A percentile compares a stretch with the other conserved stretches of the same genome.
Conservation (phyloP, 1,140 invertebrate genomes). For the Ptiloglossa arizonensis region DNA sequence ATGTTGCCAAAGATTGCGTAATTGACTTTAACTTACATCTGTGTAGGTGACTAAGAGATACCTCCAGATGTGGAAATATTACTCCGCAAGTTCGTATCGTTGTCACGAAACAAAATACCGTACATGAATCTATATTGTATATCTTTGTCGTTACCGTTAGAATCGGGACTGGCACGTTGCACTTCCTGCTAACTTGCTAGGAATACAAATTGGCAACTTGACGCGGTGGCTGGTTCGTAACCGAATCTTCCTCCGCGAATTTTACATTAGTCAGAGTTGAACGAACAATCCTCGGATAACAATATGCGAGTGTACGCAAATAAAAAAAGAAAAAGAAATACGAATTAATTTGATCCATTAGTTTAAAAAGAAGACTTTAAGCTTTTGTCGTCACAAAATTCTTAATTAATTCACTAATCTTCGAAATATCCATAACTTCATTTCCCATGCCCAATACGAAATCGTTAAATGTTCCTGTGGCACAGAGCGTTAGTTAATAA, state of each 20-base stretch:
- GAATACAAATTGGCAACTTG: conserved; percentile 62
- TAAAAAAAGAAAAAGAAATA: too few relatives aligned
- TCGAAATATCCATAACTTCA: too few relatives aligned
- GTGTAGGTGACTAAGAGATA: neutral
- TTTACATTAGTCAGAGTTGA: conserved; percentile 19
- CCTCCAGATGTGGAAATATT: neutral
- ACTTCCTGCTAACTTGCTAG: conserved; percentile 57
- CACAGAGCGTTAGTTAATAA: too few relatives aligned
- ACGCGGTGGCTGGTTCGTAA: conserved; percentile 28
- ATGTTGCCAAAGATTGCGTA: neutral
- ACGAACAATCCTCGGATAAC: conserved; percentile 9
- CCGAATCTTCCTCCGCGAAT: conserved; percentile 13
- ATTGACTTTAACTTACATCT: neutral
- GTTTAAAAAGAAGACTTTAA: too few relatives aligned
- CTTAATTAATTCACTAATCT: too few relatives aligned
- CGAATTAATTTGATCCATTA: too few relatives aligned
- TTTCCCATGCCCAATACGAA: too few relatives aligned
- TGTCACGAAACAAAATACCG: conserved; percentile 40
- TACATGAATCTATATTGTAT: conserved; percentile 26
- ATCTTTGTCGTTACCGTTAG: conserved; percentile 55
- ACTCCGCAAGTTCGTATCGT: conserved; percentile 14
- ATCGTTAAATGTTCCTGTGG: too few relatives aligned
- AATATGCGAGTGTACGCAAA: neutral
- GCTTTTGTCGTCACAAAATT: too few relatives aligned
- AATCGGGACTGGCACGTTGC: conserved; percentile 40